A percentile compares a stretch with the other conserved stretches of the same genome.
phyloP scores from a whole-genome alignment of 2,888 invertebrate genomes.

The Drosophila setosimentum region DNA sequence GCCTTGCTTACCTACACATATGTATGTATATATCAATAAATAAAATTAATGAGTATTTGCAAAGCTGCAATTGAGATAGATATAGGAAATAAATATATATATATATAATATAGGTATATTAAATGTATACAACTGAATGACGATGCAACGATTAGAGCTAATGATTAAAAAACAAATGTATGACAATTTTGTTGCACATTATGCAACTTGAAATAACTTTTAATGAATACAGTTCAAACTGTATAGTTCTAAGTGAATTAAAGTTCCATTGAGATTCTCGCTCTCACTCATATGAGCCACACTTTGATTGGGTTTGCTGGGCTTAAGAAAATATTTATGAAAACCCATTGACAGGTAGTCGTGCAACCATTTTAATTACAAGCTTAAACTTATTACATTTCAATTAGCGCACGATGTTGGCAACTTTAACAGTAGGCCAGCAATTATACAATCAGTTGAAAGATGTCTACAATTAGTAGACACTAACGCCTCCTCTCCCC shows the following conservation, averaged over 20 bases:
- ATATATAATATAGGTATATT: background rate
- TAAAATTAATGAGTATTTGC: constrained; percentile 56
- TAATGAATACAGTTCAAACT: background rate
- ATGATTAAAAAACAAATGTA: background rate
- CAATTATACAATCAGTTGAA: constrained; percentile 67
- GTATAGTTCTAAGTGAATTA: background rate
- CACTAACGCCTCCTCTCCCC: constrained; percentile 17
- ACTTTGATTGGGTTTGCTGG: background rate
- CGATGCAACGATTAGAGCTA: background rate
- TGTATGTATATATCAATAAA: constrained; percentile 25
- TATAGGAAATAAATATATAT: constrained; percentile 23
- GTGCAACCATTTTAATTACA: constrained; percentile 38
- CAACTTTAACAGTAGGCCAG: constrained; percentile 43
- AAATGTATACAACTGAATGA: background rate
- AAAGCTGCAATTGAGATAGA: constrained; percentile 29
- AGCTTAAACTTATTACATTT: constrained; percentile 59
- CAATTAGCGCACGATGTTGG: constrained; percentile 53
- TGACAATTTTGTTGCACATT: background rate
- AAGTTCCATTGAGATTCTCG: background rate
- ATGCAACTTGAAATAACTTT: background rate
- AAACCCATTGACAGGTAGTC: constrained; percentile 5
- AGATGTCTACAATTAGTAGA: constrained; percentile 67
- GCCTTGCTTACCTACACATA: constrained; percentile 47
- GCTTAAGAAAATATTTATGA: background rate
- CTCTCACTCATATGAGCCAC: background rate